Base-by-base conservation (phyloP, 1,140 invertebrate species). In the Heterodera schachtii region DNA sequence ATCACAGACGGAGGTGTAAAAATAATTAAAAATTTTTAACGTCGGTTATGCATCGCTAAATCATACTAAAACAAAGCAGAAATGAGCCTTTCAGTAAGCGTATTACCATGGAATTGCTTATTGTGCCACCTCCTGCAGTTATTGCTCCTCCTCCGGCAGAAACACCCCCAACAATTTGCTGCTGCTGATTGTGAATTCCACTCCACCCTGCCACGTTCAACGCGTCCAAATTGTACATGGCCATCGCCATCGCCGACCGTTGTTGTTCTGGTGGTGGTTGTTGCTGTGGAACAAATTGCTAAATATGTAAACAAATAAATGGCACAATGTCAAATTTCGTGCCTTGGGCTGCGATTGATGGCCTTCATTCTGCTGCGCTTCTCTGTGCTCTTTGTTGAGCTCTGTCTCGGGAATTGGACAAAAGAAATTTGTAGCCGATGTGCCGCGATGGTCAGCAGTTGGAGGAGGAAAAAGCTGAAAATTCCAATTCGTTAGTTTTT, bases 121-220 rank as follows among this genome's bases (percentile, higher is more conserved):
- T 9, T 71, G 9, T 21, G 31, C 31, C 69, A 41, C 69, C 21
- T 31, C 69, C 31, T 41, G 9, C 67, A 70, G 41, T 19, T 75
- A 44, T 47, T 75, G 73, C 19, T 75, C 49, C 69, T 43, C 69
- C 69, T 2, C 21, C 69, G 43, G 21, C 66, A 9, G 41, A 21
- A 64, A 19, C 16, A 0, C 75, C 75, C 52, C n/a, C 76, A 31
- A 64, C 49, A 19, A 47, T 69, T n/a, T 69, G 66, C 41, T 21
- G 44, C 64, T 64, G 31, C 31, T 31, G 31, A 31, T 31, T 31
- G 31, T 31, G 47, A 43, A 31, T 31, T 3, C 76, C 76, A 78
- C 76, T 78, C 66, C 70, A 78, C 3, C 76, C 76, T 21, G 76
- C 76, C 43, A 78, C 76, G 44, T 78, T 78, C 21, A 78, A 78